phyloP scores from a whole-genome alignment of 1,140 invertebrate genomes.

The Orchesella cincta region DNA sequence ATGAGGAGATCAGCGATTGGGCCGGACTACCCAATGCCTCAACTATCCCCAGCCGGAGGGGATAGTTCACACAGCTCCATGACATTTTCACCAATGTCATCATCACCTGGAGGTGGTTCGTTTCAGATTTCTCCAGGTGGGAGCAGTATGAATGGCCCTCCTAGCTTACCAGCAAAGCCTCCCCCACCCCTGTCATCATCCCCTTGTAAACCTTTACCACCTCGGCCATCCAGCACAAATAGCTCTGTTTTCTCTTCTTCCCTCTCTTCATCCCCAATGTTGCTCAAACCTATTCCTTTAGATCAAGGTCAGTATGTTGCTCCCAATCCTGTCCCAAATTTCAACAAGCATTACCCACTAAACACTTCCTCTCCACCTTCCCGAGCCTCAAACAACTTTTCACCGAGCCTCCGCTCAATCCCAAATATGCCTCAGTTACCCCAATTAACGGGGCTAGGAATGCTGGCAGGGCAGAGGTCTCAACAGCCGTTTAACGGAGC shows the following conservation, averaged over 20 bases:
- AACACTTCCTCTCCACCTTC: conserved; percentile 29
- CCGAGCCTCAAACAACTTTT: too few relatives aligned
- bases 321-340: conserved; percentile 16
- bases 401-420: conserved; percentile 41
- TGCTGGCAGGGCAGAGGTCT: conserved; percentile 21
- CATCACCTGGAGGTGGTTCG: background rate
- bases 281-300: conserved; percentile 35
- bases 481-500: conserved; percentile 30
- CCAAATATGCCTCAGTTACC: conserved; percentile 46
- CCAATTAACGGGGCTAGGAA: conserved; percentile 24
- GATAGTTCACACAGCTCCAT: conserved; percentile 11
- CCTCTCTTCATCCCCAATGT: conserved; percentile 16
- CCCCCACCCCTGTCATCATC: conserved; percentile 30
- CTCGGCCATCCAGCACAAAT: conserved; percentile 42
- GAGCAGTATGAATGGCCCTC: conserved; percentile 12
- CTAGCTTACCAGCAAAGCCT: conserved; percentile 47
- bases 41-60: conserved; percentile 25
- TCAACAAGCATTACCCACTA: background rate
- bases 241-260: conserved; percentile 29
- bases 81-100: conserved; percentile 15
- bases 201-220: conserved; percentile 45
- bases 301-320: background rate
- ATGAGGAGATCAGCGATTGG: conserved; percentile 50
- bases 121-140: background rate
- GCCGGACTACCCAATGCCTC: conserved; percentile 42